Evolutionary conservation across 2,797 vertebrate genomes (phyloP).

Genomic region (Acestrorhynchus altus): DNA sequence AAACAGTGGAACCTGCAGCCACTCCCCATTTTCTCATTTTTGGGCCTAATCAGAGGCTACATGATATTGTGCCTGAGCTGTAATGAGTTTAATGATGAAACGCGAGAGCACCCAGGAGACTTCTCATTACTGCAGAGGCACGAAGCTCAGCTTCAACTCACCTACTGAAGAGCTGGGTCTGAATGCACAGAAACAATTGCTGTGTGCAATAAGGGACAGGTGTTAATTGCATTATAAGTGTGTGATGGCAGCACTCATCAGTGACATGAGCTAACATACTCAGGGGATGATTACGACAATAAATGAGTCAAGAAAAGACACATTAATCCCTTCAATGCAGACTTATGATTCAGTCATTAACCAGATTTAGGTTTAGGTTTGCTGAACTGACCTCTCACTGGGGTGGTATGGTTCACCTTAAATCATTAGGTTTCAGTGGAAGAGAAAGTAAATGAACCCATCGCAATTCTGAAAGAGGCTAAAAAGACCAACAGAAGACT

Average conservation of each 20-base stretch:
- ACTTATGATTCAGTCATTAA: neutral
- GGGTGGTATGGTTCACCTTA: no score
- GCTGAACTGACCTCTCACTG: no score
- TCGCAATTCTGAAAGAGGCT: no score
- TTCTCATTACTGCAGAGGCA: slow-evolving; percentile 51
- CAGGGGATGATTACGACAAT: neutral
- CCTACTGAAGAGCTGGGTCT: slow-evolving; percentile 29
- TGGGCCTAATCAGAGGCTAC: slow-evolving; percentile 41
- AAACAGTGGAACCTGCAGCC: slow-evolving; percentile 22
- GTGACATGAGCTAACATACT: slow-evolving; percentile 16
- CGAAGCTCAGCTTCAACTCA: slow-evolving; percentile 17
- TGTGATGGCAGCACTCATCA: slow-evolving; percentile 2
- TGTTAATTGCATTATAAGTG: slow-evolving; percentile 36
- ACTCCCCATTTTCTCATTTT: slow-evolving; percentile 41
- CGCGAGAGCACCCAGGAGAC: slow-evolving; percentile 40
- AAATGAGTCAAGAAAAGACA: neutral
- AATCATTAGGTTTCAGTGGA: no score
- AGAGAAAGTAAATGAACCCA: no score
- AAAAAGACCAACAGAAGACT: no score
- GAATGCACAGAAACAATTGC: slow-evolving; percentile 11
- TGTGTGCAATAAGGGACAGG: slow-evolving; percentile 11
- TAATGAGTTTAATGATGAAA: slow-evolving; percentile 60
- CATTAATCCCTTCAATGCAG: neutral
- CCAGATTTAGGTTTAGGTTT: neutral
- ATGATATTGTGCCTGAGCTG: slow-evolving; percentile 47